Percentiles rank a stretch among this genome's conserved stretches.
phyloP scores from a whole-genome alignment of 2,888 invertebrate genomes.

The Endomychus coccineus region DNA sequence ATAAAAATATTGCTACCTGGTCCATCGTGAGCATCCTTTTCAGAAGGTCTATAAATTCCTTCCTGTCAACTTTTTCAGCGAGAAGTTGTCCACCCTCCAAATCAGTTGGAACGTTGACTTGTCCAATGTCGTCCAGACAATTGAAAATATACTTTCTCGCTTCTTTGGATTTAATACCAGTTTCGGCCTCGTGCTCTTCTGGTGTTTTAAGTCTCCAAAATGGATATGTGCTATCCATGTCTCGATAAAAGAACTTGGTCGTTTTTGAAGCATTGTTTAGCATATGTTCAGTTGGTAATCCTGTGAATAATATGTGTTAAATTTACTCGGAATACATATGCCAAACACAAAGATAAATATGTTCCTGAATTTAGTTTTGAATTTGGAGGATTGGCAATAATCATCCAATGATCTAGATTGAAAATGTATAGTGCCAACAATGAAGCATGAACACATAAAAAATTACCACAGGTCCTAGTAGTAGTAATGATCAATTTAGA shows the following conservation, averaged over 20 bases:
- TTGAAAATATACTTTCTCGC: constrained; percentile 99
- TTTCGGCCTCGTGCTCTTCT: constrained; percentile 97
- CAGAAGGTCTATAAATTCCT: constrained; percentile 95
- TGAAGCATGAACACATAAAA: too few species aligned
- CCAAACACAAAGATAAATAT: too few species aligned
- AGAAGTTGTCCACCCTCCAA: constrained; percentile 92
- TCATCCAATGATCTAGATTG: background rate
- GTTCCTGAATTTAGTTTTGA: too few species aligned
- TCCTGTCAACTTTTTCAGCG: constrained; percentile 94
- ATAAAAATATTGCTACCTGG: constrained; percentile 59
- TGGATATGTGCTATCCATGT: constrained; percentile 85
- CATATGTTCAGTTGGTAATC: constrained; percentile 97
- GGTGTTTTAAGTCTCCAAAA: constrained; percentile 88
- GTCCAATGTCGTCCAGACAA: constrained; percentile 96
- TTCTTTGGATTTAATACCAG: constrained; percentile 97
- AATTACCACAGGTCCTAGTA: too few species aligned
- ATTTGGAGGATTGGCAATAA: background rate
- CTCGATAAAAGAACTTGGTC: constrained; percentile 94
- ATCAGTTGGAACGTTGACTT: constrained; percentile 95
- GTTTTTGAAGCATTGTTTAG: constrained; percentile 95
- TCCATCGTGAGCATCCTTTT: constrained; percentile 99
- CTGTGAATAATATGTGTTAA: constrained; percentile 53
- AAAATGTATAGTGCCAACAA: too few species aligned
- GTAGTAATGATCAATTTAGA: too few species aligned
- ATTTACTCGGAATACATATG: background rate